Base-by-base conservation (phyloP, 2,888 invertebrate genomes). In the Agonopterix subpropinquella region DNA sequence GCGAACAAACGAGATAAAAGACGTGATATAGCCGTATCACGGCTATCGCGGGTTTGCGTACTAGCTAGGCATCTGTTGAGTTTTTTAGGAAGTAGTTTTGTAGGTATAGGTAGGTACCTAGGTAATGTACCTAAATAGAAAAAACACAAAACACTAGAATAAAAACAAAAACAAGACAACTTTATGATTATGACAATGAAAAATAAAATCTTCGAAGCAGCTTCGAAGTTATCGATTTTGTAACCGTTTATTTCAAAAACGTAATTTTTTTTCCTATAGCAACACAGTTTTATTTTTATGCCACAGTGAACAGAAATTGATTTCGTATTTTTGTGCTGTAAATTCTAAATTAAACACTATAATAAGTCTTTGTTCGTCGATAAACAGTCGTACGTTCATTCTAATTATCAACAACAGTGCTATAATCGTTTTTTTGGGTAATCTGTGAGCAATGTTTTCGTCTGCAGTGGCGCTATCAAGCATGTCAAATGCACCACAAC, bases 271-370 rank as follows among this genome's bases (percentile, higher is more conserved):
- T 67, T 59, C 28, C 8, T 47, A 50, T 68, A 45, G 73, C 70
- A 74, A 78, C 64, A 65, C 57, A 50, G 44, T 51, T 60, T 58
- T 71, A 66, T 69, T 66, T 72, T 72, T 67, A 70, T 70, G 62
- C 62, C 50, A 63, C 53, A 50, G 53, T 53, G 52, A 55, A 53
- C 44, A 55, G 52, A 57, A 28, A 58, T 58, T 47, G 51, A 59
- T 54, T 58, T 57, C 51, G 48, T 54, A 54, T 53, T 60, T 28
- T 55, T 52, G 48, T 55, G 53, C 43, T 49, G 48, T 52, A 55
- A 57, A 60, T 59, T 57, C 45, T 45, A 56, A 51, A 47, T 50
- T 54, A 37, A 36, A 48, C 47, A 41, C 43, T 42, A 47, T 46
- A 49, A 39, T 44, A 46, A 36, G 43, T 28, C 28, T 28, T 28